Base-by-base conservation (phyloP, 2,888 invertebrate species). In the Oscheius sp. region DNA sequence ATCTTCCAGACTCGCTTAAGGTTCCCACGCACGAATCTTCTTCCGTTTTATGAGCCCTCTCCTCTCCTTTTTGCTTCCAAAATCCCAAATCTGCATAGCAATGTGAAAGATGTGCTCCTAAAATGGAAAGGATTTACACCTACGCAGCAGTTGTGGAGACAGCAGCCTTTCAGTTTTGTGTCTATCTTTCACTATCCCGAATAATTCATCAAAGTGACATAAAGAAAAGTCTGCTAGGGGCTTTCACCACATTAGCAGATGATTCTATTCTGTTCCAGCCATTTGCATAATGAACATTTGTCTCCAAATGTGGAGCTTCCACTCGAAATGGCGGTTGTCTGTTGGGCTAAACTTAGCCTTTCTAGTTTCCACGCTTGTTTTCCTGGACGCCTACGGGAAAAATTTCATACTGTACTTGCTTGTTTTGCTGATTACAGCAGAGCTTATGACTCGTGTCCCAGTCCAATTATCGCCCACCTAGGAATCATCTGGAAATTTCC, bases 41-140 rank as follows among this genome's bases (percentile, higher is more conserved):
- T 29, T 53, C 53, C 53, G 29, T 53, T 42, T 53, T 53, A 53
- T 10, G 53, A 60, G 35, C 42, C 42, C 42, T 42, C 42, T 42
- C 7, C 7, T 7, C 42, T 42, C 7, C 42, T 42, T 42, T 42
- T 42, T 42, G 42, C 42, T 42, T 42, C 42, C 42, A 42, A 42
- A 21, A 42, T 42, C n/a, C 60, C 2, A 35, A 11, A 13, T 60
- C 37, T 60, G 37, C 60, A 60, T 60, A 60, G 60, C 32, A 60
- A 35, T 60, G 37, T 37, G 33, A 60, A 60, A 60, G 3, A 60
- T 35, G 60, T 53, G 53, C n/a, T 53, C 11, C 53, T 29, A 53
- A 53, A 53, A 21, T 9, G n/a, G 60, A 33, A 37, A 60, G 37
- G 60, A 60, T 60, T 60, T 60, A 37, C 60, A 60, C 60, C 60